Percentiles rank a stretch among this genome's conserved stretches.
These are phyloP conservation scores for Xenopus petersii DNA, from an alignment of 2,797 vertebrate genomes.

Conservation along the genomic window DNA sequence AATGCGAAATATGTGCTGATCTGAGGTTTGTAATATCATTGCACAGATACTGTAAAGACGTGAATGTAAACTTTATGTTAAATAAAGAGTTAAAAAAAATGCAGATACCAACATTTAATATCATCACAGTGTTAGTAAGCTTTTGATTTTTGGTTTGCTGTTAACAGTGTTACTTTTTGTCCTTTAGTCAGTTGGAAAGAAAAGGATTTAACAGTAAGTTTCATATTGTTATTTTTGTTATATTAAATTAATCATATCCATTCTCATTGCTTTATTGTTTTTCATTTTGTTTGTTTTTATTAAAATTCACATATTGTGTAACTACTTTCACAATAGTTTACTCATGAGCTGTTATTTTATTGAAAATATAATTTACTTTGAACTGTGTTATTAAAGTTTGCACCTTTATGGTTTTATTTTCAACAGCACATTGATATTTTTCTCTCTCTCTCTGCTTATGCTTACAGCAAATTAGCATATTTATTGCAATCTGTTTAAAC, in stretches of 20 bases:
- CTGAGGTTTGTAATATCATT: too few species aligned
- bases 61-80: too few species aligned
- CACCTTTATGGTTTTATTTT: background rate
- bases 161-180: too few species aligned
- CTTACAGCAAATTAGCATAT: background rate
- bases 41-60: too few species aligned
- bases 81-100: too few species aligned
- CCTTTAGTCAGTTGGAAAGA: too few species aligned
- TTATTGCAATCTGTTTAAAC: background rate
- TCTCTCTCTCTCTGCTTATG: background rate
- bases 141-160: too few species aligned
- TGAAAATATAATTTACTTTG: background rate
- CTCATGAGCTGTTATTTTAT: background rate
- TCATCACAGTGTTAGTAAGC: too few species aligned
- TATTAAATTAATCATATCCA: background rate
- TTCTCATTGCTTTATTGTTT: background rate
- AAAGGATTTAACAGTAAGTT: too few species aligned
- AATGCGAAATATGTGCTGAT: too few species aligned
- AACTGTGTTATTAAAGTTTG: background rate
- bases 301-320: background rate
- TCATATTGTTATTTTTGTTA: background rate
- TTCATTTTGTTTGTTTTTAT: background rate
- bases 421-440: background rate
- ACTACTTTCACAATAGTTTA: background rate
- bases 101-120: too few species aligned